Percentiles rank a stretch among this genome's conserved stretches.
phyloP scores from a whole-genome alignment of 92 coral and sea anemone species.

The Nematostella vectensis region DNA sequence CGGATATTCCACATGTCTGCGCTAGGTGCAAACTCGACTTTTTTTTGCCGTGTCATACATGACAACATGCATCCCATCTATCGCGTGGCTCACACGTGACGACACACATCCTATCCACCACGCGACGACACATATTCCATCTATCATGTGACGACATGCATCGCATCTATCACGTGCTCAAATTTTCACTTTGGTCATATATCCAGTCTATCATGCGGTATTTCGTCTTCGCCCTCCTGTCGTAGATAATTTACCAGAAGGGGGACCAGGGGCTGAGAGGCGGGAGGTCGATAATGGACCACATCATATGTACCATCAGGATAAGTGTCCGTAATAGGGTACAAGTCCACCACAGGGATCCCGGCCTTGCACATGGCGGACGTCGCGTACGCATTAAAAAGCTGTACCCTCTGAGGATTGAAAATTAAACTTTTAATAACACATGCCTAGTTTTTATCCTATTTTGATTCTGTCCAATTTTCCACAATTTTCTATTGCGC shows the following conservation, averaged over 20 bases:
- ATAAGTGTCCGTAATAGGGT: conserved; percentile 55
- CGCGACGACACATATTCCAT: too few species aligned
- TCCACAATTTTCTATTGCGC: too few species aligned
- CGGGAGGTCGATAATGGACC: conserved; percentile 52
- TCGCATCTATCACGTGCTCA: too few species aligned
- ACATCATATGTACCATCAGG: conserved; percentile 57
- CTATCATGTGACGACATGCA: too few species aligned
- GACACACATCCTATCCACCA: too few species aligned
- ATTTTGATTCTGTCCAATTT: too few species aligned
- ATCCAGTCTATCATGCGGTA: not conserved
- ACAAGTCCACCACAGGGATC: conserved; percentile 39
- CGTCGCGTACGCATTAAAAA: conserved; percentile 55
- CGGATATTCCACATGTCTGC: too few species aligned
- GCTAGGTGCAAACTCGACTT: too few species aligned
- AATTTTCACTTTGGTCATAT: too few species aligned
- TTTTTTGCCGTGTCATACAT: too few species aligned
- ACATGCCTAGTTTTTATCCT: not conserved
- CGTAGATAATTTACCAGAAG: conserved; percentile 27
- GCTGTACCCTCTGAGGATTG: conserved; percentile 23
- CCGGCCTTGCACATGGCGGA: conserved; percentile 62
- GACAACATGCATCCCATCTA: too few species aligned
- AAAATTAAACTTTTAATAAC: not conserved
- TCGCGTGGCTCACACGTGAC: too few species aligned
- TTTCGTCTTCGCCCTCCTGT: not conserved
- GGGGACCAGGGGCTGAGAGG: conserved; percentile 49